Evolutionary conservation across 2,113 vertebrate genomes (phyloP).

Genomic region (Ailurus styani): DNA sequence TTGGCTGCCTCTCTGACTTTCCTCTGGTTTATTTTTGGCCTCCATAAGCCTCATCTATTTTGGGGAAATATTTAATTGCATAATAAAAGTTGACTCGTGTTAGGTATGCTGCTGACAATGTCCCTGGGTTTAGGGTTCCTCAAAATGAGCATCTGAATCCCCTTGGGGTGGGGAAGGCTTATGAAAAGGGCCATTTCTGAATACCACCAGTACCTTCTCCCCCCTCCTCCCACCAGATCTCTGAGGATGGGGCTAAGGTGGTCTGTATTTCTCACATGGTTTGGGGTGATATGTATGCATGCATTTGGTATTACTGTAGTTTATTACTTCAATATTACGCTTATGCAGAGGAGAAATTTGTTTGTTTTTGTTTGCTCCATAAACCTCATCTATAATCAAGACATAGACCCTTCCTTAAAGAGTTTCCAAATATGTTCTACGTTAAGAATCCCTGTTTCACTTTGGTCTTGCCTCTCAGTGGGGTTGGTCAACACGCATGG

Average conservation of each 20-base stretch:
- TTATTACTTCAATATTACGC: neutral
- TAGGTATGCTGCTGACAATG: neutral
- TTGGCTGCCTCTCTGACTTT: slow-evolving; percentile 54
- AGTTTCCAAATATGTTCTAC: neutral
- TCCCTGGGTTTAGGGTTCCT: neutral
- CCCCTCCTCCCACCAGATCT: neutral
- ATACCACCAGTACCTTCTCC: neutral
- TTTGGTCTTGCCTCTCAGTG: neutral
- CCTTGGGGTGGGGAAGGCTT: neutral
- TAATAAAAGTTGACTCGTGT: neutral
- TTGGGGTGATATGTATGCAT: neutral
- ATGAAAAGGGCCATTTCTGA: neutral
- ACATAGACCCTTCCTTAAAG: neutral
- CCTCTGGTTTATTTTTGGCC: slow-evolving; percentile 54
- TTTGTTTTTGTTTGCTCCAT: neutral
- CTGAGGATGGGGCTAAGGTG: neutral
- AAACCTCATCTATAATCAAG: neutral
- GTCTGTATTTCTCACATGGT: neutral
- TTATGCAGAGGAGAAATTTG: neutral
- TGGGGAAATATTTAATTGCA: neutral
- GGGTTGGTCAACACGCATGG: neutral
- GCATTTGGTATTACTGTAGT: neutral
- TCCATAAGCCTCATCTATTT: slow-evolving; percentile 55
- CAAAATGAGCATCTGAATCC: neutral
- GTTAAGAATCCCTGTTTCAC: neutral